A percentile compares a stretch with the other conserved stretches of the same genome.
Evolutionary conservation across 2,113 vertebrate genomes (phyloP).

Genomic region (Aspidoscelis tigris): DNA sequence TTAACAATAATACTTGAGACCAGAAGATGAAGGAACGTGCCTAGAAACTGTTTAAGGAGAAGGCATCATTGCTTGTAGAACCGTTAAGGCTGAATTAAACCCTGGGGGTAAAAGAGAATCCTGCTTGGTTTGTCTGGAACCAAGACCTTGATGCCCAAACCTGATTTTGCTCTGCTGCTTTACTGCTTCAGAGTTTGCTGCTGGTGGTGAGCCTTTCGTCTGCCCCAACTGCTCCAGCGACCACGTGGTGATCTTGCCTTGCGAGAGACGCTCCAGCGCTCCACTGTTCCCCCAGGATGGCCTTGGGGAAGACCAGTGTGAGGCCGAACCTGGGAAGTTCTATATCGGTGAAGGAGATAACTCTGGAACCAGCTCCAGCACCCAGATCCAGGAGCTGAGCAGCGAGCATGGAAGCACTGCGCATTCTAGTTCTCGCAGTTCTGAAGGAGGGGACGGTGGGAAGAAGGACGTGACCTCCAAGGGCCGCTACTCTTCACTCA

Average conservation of each 20-base stretch:
- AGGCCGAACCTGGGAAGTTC: conserved; percentile 60
- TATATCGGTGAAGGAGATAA: conserved; percentile 66
- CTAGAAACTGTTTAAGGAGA: not conserved
- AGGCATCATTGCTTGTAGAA: not conserved
- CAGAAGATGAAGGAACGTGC: not conserved
- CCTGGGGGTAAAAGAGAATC: not conserved
- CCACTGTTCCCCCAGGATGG: conserved; percentile 39
- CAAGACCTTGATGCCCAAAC: not conserved
- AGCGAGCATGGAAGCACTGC: not conserved
- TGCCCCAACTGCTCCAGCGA: conserved; percentile 91
- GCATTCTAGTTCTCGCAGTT: conserved; percentile 57
- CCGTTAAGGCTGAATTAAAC: not conserved
- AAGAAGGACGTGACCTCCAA: conserved; percentile 42
- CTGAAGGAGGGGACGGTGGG: conserved; percentile 3
- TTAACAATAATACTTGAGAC: not conserved
- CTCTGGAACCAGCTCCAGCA: conserved; percentile 51
- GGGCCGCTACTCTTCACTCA: conserved; percentile 50
- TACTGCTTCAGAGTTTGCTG: conserved; percentile 39
- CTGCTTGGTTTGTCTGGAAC: not conserved
- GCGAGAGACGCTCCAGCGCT: conserved; percentile 71
- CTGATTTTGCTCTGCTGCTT: not conserved
- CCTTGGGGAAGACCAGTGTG: conserved; percentile 56
- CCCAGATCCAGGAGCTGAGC: conserved; percentile 46
- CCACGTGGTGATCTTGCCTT: conserved; percentile 87
- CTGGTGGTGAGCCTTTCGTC: conserved; percentile 37